Conservation (phyloP, 2,113 vertebrate genomes). For the Pelecanus crispus region DNA sequence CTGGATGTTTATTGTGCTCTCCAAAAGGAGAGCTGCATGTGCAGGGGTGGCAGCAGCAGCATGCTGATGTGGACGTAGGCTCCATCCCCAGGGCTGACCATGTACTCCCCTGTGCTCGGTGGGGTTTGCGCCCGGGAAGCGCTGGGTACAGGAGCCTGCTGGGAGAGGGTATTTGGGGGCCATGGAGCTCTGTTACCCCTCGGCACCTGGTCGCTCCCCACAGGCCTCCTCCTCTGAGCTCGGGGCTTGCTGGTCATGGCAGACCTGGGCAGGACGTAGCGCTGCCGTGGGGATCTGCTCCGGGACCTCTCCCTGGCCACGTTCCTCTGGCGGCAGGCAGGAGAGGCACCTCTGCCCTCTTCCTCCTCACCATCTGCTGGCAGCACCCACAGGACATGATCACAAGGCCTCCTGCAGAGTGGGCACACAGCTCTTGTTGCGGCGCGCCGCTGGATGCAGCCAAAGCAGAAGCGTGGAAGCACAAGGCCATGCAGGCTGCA, state of each 20-base stretch:
- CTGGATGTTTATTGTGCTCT: neutral
- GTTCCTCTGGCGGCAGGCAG: accelerated
- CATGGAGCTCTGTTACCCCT: neutral
- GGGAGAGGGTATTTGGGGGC: neutral
- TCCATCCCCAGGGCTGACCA: neutral
- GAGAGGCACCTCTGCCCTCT: neutral
- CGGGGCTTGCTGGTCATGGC: accelerated
- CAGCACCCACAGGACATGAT: neutral
- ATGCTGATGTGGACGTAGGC: accelerated
- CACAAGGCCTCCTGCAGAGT: neutral
- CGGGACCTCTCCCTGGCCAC: neutral
- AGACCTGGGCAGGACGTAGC: accelerated
- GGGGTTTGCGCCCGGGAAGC: accelerated
- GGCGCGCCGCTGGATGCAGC: neutral
- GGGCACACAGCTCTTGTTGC: neutral
- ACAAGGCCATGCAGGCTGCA: accelerated
- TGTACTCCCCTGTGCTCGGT: accelerated
- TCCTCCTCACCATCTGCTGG: neutral
- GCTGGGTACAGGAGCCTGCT: neutral
- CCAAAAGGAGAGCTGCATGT: accelerated
- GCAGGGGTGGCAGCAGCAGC: neutral
- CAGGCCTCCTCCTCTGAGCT: neutral
- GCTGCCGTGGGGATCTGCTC: accelerated
- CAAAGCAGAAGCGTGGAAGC: neutral
- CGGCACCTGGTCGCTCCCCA: accelerated